Base-by-base conservation (phyloP, 1,140 invertebrate species). In the Pissodes strobi region DNA sequence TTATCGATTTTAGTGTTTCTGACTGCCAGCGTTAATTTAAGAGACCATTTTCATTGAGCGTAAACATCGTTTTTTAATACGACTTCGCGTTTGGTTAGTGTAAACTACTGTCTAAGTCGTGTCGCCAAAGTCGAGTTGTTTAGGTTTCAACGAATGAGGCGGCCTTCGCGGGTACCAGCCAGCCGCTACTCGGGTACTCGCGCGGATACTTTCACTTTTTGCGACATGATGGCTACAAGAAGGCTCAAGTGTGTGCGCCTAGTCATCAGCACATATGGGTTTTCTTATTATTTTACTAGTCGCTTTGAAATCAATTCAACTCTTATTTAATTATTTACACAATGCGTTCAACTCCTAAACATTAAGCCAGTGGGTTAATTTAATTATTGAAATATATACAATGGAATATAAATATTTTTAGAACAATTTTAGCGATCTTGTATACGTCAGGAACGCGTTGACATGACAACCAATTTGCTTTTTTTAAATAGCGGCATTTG, bases 31-130 rank as follows among this genome's bases (percentile, higher is more conserved):
- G 21, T 18, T 22, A 22, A 13, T 45, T 34, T 19, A 15, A 21
- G 37, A 46, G 27, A 22, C 34, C 52, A 3, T 45, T 15, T 45
- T 45, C 38, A 25, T 45, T 45, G 25, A 30, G 41, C 55, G 38
- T 15, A 45, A 45, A 19, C 27, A 21, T 19, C 23, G 55, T 22
- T n/a, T 45, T 56, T 57, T 57, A 57, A 57, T 27, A 37, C 55
- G 55, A 45, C 10, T 37, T 25, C 55, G 55, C 55, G 23, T 57
- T 30, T 57, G 55, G 55, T 57, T 57, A 45, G 55, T 57, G 55
- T 57, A 57, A 57, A 57, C 55, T 57, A 45, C 38, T 22, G 55
- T 57, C 55, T 57, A 57, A 57, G 39, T 19, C 22, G 41, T 45
- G 52, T 55, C 37, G 52, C 21, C 38, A 57, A 45, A 45, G 38